A percentile compares a stretch with the other conserved stretches of the same genome.
Evolutionary conservation across 2,797 vertebrate genomes (phyloP).

Genomic region (Meriones psammophilus): DNA sequence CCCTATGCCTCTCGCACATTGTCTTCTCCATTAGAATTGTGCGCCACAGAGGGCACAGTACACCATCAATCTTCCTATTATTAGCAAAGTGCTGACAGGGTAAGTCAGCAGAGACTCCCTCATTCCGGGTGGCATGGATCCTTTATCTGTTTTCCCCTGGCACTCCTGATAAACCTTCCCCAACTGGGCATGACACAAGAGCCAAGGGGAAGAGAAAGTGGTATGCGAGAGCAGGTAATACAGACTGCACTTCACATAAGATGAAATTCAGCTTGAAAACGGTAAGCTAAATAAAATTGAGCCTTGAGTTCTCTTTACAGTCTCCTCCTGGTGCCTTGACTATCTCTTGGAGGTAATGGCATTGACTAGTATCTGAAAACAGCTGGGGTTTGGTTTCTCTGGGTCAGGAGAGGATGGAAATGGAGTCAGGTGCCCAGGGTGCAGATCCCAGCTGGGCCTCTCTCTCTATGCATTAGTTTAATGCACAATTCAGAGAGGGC

Average conservation of each 20-base stretch:
- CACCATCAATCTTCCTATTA: background rate
- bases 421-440: background rate
- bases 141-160: background rate
- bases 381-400: constrained; percentile 9
- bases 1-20: background rate
- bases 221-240: background rate
- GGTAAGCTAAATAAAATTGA: background rate
- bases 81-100: background rate
- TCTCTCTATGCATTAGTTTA: background rate
- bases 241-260: background rate
- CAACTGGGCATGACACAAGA: background rate
- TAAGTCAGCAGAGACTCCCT: background rate
- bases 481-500: background rate
- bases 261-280: background rate
- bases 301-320: background rate
- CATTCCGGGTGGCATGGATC: background rate
- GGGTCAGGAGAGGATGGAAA: background rate
- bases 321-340: background rate
- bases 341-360: background rate
- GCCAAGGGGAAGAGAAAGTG: background rate
- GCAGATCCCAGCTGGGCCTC: background rate
- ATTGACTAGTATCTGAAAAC: background rate
- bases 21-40: background rate
- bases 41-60: background rate
- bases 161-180: background rate